These are phyloP conservation scores for Zaprionus inermis DNA, from an alignment of 1,140 invertebrate species.

Conservation along the genomic window DNA sequence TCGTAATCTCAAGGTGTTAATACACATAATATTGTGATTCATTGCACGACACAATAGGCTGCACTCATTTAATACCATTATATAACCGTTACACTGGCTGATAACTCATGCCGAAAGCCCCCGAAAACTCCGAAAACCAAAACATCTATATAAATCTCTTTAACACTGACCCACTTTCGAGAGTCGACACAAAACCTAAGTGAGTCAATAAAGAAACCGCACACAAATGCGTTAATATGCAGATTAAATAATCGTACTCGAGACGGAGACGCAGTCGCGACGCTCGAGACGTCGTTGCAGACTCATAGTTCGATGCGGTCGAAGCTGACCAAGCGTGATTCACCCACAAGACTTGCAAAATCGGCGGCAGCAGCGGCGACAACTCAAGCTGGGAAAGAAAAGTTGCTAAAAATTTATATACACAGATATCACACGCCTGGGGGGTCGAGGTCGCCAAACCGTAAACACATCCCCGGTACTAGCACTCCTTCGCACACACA, in stretches of 20 bases:
- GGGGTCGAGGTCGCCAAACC: slow-evolving; percentile 75
- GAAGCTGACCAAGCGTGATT: slow-evolving; percentile 33
- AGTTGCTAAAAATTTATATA: slow-evolving; percentile 68
- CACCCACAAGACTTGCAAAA: slow-evolving; percentile 61
- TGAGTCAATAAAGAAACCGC: slow-evolving; percentile 80
- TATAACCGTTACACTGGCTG: slow-evolving; percentile 67
- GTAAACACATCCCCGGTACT: slow-evolving; percentile 64
- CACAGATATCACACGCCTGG: slow-evolving; percentile 60
- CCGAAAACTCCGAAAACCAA: slow-evolving; percentile 20
- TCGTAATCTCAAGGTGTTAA: slow-evolving; percentile 34
- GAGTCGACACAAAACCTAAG: slow-evolving; percentile 34
- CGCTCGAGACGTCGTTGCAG: slow-evolving; percentile 1
- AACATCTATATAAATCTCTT: slow-evolving; percentile 68
- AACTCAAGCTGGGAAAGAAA: slow-evolving; percentile 55
- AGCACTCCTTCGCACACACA: slow-evolving; percentile 22
- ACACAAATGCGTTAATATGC: slow-evolving; percentile 70
- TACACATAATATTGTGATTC: slow-evolving; percentile 32
- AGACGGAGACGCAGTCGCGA: slow-evolving; percentile 6
- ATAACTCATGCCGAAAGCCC: slow-evolving; percentile 72
- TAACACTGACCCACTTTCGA: slow-evolving; percentile 78
- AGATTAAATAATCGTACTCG: slow-evolving; percentile 73
- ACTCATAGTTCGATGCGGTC: not conserved
- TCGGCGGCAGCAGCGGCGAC: slow-evolving; percentile 45
- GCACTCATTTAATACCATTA: slow-evolving; percentile 57
- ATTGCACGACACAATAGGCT: slow-evolving; percentile 48